Base-by-base conservation (phyloP, 1,140 invertebrate genomes). In the Platyscapa corneri region DNA sequence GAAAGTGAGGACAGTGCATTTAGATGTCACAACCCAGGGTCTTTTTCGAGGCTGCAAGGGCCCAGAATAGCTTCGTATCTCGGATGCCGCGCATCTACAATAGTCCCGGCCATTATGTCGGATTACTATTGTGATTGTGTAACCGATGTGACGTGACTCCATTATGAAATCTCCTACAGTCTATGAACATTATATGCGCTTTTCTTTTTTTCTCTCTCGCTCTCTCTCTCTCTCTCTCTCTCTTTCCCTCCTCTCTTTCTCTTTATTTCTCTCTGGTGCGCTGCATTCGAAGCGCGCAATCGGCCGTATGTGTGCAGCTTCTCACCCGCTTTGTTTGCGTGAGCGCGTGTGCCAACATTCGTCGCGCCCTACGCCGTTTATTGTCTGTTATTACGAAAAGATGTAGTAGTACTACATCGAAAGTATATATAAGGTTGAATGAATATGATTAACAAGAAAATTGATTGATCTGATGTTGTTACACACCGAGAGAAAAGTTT, bases 81-180 rank as follows among this genome's bases (percentile, higher is more conserved):
- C 37, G 16, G 37, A 72, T 37, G 37, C 37, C 70, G 23, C 37
- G 27, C 37, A 42, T 74, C 37, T 74, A 42, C 70, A 34, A 5
- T 72, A 39, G 53, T 30, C 67, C 20, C 32, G n/a, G 12, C 91
- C 89, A 92, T 93, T 93, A 93, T 92, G 90, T 90, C 90, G 89
- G 88, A 92, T 93, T 93, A 93, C 91, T 89, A 93, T 93, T 93
- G 92, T 93, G 91, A 92, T 93, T 93, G 91, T 92, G 92, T 93
- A 93, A 92, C 91, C 91, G 91, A 92, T 92, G 91, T 90, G 90
- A 92, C 90, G 90, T 92, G 91, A 91, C 91, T 92, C 92, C 89
- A 92, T 93, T 93, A 92, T 92, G 89, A 78, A 67, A 64, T 85
- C 82, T 88, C 78, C 84, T 88, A 76, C 85, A 67, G 79, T n/a